Base-by-base conservation (phyloP, 2,888 invertebrate species). In the Leptopilina syphax region DNA sequence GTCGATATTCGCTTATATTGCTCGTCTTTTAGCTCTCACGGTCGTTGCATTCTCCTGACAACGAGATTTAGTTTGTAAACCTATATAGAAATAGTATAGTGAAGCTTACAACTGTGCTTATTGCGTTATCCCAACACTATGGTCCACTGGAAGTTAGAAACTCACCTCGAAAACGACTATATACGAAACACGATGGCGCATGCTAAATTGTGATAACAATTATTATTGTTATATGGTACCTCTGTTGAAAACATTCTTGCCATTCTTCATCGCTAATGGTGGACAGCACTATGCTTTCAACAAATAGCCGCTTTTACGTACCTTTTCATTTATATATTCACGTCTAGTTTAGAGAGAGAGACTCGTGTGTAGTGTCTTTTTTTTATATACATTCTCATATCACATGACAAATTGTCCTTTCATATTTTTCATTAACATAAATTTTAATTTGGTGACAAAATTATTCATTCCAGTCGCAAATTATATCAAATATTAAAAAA, bases 171-270 rank as follows among this genome's bases (percentile, higher is more conserved):
- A 50, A 50, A 73, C 18, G 73, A 73, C 73, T 73, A 50, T 9
- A 57, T 34, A n/a, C 5, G 73, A 73, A 34, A 73, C 73, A 73
- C 57, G 57, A 73, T 73, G 57, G 57, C n/a, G 57, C 34, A 57
- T 73, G 73, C 57, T 73, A 73, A 73, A 73, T 73, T 73, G 73
- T 60, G 73, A 73, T 73, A 73, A 73, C 73, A 57, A 73, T 73
- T 73, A 73, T 41, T 73, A 73, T 60, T 73, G 57, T 73, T 73
- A 73, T 3, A 34, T 73, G 34, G 34, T n/a, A 34, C 5, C n/a
- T 57, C 73, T 57, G 57, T 8, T 44, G 57, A 57, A 73, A 50
- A 57, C 73, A 73, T 73, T 73, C 73, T 57, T 73, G 57, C 57
- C 73, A 73, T 73, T 73, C 73, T 73, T 73, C 57, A 57, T 57